Percentiles rank a stretch among this genome's conserved stretches.
Evolutionary conservation across 2,888 invertebrate genomes (phyloP).

Genomic region (Bruchidius siliquastri): DNA sequence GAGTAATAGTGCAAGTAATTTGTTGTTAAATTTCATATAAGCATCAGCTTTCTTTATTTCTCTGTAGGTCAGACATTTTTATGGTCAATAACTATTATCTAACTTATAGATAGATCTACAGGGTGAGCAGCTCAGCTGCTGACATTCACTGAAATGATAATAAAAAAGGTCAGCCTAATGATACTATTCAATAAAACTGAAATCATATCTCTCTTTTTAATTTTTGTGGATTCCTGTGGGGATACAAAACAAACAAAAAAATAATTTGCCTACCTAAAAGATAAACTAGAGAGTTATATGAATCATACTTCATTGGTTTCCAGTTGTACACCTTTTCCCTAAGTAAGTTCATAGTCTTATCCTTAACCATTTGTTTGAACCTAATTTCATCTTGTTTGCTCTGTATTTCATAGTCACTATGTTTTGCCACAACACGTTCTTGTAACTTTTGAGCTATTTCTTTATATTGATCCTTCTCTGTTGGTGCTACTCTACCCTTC

Average conservation of each 20-base stretch:
- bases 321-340: conserved; percentile 65
- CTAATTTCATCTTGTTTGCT: conserved; percentile 45
- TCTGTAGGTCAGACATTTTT: too few relatives aligned
- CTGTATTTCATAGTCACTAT: conserved; percentile 42
- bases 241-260: too few relatives aligned
- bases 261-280: conserved; percentile 50
- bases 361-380: conserved; percentile 50
- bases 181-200: too few relatives aligned
- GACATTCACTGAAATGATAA: too few relatives aligned
- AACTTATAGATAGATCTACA: too few relatives aligned
- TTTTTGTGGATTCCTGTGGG: too few relatives aligned
- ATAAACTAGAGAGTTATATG: conserved; percentile 63
- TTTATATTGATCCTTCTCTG: conserved; percentile 55
- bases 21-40: too few relatives aligned
- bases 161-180: too few relatives aligned
- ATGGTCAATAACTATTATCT: too few relatives aligned
- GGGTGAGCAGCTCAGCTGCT: too few relatives aligned
- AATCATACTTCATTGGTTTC: conserved; percentile 68
- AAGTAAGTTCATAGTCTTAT: conserved; percentile 54
- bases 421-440: conserved; percentile 28
- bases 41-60: too few relatives aligned
- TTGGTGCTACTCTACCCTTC: conserved; percentile 58
- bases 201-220: conserved; percentile 53
- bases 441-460: conserved; percentile 48
- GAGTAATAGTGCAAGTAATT: too few relatives aligned